A percentile compares a stretch with the other conserved stretches of the same genome.
phyloP scores from a whole-genome alignment of 1,140 invertebrate genomes.

The Heliconius congener region DNA sequence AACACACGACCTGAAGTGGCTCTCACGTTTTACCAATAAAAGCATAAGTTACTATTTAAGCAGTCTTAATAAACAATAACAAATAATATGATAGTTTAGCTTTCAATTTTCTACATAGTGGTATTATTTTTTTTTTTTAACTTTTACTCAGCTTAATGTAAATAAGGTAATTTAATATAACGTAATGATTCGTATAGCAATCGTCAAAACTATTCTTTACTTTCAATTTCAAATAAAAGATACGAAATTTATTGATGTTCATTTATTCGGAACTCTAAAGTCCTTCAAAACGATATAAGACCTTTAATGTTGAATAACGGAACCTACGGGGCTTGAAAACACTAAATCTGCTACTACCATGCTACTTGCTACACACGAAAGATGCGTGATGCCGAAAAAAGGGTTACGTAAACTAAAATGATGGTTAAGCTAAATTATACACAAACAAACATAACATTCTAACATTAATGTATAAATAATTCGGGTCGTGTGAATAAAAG shows the following conservation, averaged over 20 bases:
- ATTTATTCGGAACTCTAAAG: neutral
- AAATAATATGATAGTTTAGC: neutral
- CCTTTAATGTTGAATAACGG: too few relatives aligned
- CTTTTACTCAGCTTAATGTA: neutral
- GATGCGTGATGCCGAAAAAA: too few relatives aligned
- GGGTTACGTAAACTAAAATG: neutral
- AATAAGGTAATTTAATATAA: neutral
- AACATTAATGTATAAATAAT: neutral
- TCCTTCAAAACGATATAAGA: too few relatives aligned
- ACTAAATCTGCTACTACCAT: too few relatives aligned
- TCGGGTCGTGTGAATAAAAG: constrained; percentile 23
- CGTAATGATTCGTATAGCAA: too few relatives aligned
- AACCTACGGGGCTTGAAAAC: too few relatives aligned
- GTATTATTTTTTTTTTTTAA: neutral
- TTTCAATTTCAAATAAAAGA: neutral
- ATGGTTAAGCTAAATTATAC: neutral
- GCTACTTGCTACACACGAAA: too few relatives aligned
- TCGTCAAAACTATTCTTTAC: too few relatives aligned
- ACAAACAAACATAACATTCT: neutral
- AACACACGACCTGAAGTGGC: constrained; percentile 36
- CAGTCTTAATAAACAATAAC: neutral
- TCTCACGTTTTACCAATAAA: constrained; percentile 14
- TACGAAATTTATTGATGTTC: neutral
- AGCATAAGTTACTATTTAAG: neutral
- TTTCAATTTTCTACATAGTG: neutral